Evolutionary conservation across 2,113 vertebrate species (phyloP).

Genomic region (Callospermophilus lateralis): DNA sequence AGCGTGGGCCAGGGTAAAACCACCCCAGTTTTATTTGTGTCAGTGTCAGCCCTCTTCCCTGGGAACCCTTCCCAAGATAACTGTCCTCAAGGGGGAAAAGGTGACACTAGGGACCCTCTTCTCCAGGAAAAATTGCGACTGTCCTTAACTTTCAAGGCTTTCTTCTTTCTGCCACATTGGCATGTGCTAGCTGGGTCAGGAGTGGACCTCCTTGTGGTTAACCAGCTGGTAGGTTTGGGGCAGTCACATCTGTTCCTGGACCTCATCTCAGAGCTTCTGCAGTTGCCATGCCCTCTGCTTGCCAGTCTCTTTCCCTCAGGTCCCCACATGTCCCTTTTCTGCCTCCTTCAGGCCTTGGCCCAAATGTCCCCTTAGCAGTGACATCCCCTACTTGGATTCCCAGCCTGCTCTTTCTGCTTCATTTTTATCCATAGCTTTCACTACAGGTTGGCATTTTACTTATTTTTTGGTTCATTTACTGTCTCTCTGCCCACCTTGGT

Average conservation of each 20-base stretch:
- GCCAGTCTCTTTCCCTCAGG: background rate
- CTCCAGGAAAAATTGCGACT: too few relatives aligned
- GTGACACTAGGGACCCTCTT: background rate
- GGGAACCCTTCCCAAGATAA: fast-evolving
- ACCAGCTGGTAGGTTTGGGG: background rate
- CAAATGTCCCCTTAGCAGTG: background rate
- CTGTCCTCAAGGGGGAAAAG: background rate
- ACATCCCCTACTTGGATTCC: background rate
- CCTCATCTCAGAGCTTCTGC: background rate
- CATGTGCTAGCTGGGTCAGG: background rate
- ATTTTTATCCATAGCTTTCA: background rate
- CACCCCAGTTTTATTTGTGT: background rate
- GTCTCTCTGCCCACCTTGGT: background rate
- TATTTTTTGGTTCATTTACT: background rate
- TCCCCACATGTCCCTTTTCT: background rate
- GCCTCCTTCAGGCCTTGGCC: background rate
- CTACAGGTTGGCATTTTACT: background rate
- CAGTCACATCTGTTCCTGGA: background rate
- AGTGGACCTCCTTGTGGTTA: background rate
- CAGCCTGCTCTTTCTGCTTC: background rate
- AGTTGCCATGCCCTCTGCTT: background rate
- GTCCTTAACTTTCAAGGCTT: background rate
- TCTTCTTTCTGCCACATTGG: background rate
- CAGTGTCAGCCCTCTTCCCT: background rate
- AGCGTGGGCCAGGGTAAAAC: background rate